A percentile compares a stretch with the other conserved stretches of the same genome.
Evolutionary conservation across 2,888 invertebrate genomes (phyloP).

Genomic region (Muschampia plurimacula): DNA sequence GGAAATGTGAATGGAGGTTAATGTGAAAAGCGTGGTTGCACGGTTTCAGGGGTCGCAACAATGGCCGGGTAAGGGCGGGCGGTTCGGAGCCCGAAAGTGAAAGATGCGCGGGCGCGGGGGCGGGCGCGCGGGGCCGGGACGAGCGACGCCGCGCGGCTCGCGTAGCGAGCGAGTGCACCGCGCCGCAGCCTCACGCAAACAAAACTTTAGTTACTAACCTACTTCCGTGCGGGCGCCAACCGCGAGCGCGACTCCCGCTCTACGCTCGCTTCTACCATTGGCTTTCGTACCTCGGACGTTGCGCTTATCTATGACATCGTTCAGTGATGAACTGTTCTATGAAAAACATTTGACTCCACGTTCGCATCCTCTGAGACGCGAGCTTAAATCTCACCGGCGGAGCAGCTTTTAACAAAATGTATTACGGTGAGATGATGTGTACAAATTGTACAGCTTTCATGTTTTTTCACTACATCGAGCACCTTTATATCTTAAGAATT

Average conservation of each 20-base stretch:
- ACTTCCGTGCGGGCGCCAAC: conserved; percentile 85
- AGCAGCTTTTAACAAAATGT: conserved; percentile 78
- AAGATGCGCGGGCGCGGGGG: conserved; percentile 69
- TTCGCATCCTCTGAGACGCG: conserved; percentile 49
- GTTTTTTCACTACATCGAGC: conserved; percentile 60
- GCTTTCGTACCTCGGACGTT: conserved; percentile 40
- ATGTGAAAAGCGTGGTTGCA: conserved; percentile 48
- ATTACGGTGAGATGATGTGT: conserved; percentile 83
- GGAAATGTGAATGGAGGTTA: conserved; percentile 49
- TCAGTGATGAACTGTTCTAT: conserved; percentile 75
- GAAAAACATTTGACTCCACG: conserved; percentile 62
- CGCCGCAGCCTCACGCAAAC: conserved; percentile 85
- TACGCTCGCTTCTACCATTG: conserved; percentile 46
- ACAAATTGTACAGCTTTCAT: conserved; percentile 67
- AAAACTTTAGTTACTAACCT: conserved; percentile 86
- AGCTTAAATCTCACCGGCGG: conserved; percentile 61
- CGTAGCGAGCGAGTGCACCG: conserved; percentile 66
- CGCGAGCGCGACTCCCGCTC: conserved; percentile 67
- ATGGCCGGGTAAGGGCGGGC: conserved; percentile 60
- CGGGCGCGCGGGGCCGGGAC: conserved; percentile 46
- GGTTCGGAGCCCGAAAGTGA: conserved; percentile 69
- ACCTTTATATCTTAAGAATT: background rate
- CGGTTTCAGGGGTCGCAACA: conserved; percentile 55
- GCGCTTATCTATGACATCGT: conserved; percentile 64
- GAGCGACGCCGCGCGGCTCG: conserved; percentile 63